Conservation (phyloP, 1,140 invertebrate genomes). For the Rhynchophorus ferrugineus region DNA sequence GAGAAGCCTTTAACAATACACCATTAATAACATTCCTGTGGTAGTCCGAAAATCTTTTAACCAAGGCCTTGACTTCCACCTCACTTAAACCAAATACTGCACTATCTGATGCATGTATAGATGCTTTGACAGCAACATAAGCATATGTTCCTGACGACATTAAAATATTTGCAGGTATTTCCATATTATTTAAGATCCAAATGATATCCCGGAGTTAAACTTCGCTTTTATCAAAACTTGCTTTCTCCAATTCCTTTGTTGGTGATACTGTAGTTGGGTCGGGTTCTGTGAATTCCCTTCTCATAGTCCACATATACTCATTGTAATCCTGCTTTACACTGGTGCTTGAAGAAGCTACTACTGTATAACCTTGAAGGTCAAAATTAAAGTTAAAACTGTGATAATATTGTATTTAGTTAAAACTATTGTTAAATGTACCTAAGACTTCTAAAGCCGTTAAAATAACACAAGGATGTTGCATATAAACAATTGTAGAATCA, state of each 20-base stretch:
- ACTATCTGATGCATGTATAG: slow-evolving; percentile 61
- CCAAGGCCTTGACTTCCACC: slow-evolving; percentile 58
- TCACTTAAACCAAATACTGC: slow-evolving; percentile 64
- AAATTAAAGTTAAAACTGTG: not conserved
- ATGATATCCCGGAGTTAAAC: too few species aligned
- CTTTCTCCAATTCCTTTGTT: slow-evolving; percentile 18
- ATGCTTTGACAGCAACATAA: slow-evolving; percentile 71
- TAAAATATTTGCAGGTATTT: slow-evolving; percentile 36
- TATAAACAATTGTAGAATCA: slow-evolving; percentile 69
- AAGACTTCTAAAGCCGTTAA: slow-evolving; percentile 77
- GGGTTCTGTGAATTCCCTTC: slow-evolving; percentile 76
- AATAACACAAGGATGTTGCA: slow-evolving; percentile 79
- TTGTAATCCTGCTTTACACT: slow-evolving; percentile 79
- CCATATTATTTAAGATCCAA: too few species aligned
- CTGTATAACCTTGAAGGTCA: slow-evolving; percentile 57
- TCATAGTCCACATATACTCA: slow-evolving; percentile 88
- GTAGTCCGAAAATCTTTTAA: slow-evolving; percentile 57
- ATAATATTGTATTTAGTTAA: too few species aligned
- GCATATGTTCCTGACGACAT: slow-evolving; percentile 48
- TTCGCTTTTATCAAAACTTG: slow-evolving; percentile 16
- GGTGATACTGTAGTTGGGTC: slow-evolving; percentile 45
- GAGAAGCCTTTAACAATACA: slow-evolving; percentile 56
- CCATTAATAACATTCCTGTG: slow-evolving; percentile 58
- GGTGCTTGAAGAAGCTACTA: slow-evolving; percentile 76
- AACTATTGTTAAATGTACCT: slow-evolving; percentile 8